Conservation (phyloP, 1,140 invertebrate genomes). For the Zaprionus taronus region DNA sequence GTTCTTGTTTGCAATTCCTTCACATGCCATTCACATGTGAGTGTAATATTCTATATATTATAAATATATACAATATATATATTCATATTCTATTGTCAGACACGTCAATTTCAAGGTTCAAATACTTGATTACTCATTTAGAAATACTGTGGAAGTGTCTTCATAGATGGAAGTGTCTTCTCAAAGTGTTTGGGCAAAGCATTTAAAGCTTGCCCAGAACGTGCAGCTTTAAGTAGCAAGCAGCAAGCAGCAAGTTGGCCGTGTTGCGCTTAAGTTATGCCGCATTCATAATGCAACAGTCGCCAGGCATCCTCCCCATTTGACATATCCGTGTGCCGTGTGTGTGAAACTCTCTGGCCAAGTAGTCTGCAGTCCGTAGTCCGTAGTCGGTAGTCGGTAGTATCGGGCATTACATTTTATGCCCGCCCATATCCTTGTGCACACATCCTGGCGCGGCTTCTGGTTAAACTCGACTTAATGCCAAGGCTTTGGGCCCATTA, state of each 20-base stretch:
- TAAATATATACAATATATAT: no score
- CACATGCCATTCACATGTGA: no score
- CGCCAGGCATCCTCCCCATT: constrained; percentile 37
- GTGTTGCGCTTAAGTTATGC: constrained; percentile 74
- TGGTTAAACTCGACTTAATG: constrained; percentile 69
- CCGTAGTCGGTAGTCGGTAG: not conserved
- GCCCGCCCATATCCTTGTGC: constrained; percentile 61
- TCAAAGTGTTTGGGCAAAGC: not conserved
- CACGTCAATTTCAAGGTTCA: not conserved
- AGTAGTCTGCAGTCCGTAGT: no score
- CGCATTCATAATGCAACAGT: constrained; percentile 77
- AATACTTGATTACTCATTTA: not conserved
- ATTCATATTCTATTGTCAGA: no score
- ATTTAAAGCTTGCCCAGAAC: not conserved
- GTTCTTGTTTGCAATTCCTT: no score
- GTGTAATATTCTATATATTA: no score
- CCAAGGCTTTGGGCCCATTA: constrained; percentile 71
- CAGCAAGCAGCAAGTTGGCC: constrained; percentile 10
- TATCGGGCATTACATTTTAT: constrained; percentile 71
- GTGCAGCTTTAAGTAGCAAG: constrained; percentile 13
- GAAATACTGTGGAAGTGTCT: no score
- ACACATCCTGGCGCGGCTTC: constrained; percentile 34
- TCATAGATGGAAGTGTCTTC: not conserved
- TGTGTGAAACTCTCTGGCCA: constrained; percentile 32
- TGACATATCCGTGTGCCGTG: constrained; percentile 61